Percentiles rank a stretch among this genome's conserved stretches.
Evolutionary conservation across 2,797 vertebrate genomes (phyloP).

Genomic region (Ibycter americanus): DNA sequence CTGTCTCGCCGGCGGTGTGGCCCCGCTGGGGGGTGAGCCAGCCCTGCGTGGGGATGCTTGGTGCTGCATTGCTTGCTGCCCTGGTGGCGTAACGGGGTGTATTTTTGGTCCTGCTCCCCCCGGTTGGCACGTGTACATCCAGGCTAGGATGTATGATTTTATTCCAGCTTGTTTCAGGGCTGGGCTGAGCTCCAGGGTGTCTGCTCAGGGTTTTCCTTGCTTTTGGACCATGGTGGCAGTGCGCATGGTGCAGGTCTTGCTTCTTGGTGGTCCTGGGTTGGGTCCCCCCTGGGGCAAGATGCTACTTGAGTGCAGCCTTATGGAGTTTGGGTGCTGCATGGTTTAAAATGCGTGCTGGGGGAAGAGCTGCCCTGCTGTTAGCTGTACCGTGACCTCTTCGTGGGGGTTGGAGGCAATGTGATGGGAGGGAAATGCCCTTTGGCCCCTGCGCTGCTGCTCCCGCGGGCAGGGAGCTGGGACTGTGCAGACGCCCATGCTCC

Average conservation of each 20-base stretch:
- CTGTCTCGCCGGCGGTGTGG: fast-evolving
- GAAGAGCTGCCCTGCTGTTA: not conserved
- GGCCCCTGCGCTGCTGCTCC: fast-evolving
- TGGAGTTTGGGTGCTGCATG: not conserved
- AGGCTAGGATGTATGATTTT: not conserved
- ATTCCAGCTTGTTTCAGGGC: slow-evolving; percentile 11
- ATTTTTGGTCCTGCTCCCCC: not conserved
- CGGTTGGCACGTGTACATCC: not conserved
- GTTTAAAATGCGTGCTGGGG: fast-evolving
- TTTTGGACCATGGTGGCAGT: not conserved
- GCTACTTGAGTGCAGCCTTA: not conserved
- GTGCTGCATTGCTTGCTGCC: not conserved
- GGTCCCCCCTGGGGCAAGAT: fast-evolving
- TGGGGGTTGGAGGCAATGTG: not conserved
- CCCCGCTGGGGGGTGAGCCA: not conserved
- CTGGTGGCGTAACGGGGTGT: not conserved
- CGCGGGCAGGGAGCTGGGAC: not conserved
- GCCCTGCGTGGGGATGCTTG: not conserved
- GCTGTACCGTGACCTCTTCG: fast-evolving
- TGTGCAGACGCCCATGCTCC: not conserved
- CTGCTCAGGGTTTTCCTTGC: not conserved
- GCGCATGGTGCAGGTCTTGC: not conserved
- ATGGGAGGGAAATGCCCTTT: not conserved
- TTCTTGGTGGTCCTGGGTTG: not conserved
- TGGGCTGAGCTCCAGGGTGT: not conserved